These are phyloP conservation scores for Eupithecia pulchellata DNA, from an alignment of 2,888 invertebrate genomes.

Conservation along the genomic window DNA sequence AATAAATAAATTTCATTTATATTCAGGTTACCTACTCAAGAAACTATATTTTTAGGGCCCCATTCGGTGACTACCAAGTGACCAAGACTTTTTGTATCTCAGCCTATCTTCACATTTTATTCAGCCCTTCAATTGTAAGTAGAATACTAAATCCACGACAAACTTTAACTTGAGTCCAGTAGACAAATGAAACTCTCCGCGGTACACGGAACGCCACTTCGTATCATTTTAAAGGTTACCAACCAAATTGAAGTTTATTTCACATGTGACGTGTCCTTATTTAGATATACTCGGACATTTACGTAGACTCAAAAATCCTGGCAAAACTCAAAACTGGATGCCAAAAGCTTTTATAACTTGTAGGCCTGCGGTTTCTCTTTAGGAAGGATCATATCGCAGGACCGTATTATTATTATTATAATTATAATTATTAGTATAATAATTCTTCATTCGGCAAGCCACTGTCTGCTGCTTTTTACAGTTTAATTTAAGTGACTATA, in stretches of 20 bases:
- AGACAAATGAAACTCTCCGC: slow-evolving; percentile 20
- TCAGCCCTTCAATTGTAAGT: background rate
- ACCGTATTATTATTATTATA: too few relatives aligned
- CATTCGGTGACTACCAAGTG: background rate
- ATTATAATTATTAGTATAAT: too few relatives aligned
- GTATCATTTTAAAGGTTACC: slow-evolving; percentile 30
- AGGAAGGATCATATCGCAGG: too few relatives aligned
- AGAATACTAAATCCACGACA: background rate
- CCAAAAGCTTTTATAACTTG: background rate
- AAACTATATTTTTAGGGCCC: too few relatives aligned
- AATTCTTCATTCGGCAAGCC: too few relatives aligned
- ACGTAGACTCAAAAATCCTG: background rate
- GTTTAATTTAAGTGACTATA: too few relatives aligned
- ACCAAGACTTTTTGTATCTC: background rate
- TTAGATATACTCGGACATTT: background rate
- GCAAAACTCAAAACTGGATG: background rate
- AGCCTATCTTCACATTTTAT: background rate
- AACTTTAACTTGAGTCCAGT: background rate
- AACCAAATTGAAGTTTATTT: slow-evolving; percentile 24
- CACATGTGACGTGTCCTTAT: slow-evolving; percentile 7
- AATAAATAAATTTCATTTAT: too few relatives aligned
- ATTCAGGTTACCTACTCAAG: too few relatives aligned
- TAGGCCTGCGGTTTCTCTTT: too few relatives aligned
- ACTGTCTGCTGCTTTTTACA: too few relatives aligned
- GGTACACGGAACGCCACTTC: slow-evolving; percentile 39